Evolutionary conservation across 2,888 invertebrate genomes (phyloP).

Genomic region (Tineola bisselliella): DNA sequence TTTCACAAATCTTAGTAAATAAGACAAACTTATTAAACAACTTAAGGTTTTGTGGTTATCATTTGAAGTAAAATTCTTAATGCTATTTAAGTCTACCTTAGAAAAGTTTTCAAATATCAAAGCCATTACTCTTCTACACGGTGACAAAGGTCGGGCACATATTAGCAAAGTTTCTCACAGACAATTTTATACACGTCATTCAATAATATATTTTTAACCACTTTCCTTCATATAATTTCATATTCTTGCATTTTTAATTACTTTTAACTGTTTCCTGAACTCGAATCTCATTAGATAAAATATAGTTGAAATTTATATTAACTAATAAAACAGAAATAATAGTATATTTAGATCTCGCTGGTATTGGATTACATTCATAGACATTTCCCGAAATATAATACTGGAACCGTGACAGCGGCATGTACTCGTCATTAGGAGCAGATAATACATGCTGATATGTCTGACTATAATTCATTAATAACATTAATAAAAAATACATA

Average conservation of each 20-base stretch:
- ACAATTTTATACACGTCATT: constrained; percentile 36
- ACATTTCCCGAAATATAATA: not conserved
- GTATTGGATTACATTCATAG: not conserved
- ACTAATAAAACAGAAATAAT: not conserved
- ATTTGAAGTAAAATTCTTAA: constrained; percentile 54
- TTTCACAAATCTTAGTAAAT: not conserved
- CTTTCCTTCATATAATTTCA: too few relatives aligned
- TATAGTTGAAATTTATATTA: not conserved
- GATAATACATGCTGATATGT: too few relatives aligned
- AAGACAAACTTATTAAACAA: constrained; percentile 25
- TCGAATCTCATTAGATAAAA: too few relatives aligned
- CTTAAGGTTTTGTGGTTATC: constrained; percentile 35
- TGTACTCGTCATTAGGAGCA: not conserved
- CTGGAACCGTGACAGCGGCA: not conserved
- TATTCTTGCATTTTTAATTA: too few relatives aligned
- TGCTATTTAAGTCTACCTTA: constrained; percentile 45
- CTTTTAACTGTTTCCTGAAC: too few relatives aligned
- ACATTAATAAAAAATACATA: too few relatives aligned
- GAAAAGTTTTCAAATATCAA: constrained; percentile 63
- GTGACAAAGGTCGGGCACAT: constrained; percentile 67
- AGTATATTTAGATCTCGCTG: not conserved
- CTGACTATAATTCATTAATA: too few relatives aligned
- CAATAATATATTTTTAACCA: not conserved
- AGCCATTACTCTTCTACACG: constrained; percentile 60
- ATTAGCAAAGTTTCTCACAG: constrained; percentile 60